Conservation (phyloP, 53 echinoderm and acorn worm species). For the Actinopyga echinites region DNA sequence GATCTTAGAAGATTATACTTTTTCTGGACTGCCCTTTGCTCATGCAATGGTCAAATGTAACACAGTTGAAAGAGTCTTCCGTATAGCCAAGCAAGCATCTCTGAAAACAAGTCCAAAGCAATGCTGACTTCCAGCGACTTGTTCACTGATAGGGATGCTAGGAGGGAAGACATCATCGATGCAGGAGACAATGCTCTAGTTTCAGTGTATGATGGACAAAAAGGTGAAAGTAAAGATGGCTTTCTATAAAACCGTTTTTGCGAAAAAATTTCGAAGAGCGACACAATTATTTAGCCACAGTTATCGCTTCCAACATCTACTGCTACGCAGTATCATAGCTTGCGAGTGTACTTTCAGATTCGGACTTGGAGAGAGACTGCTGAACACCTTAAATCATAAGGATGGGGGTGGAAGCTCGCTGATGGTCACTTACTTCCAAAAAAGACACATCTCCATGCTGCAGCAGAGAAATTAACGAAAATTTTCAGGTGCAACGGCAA, state of each 20-base stretch:
- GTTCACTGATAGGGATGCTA: conserved; percentile 44
- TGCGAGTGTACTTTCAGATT: conserved; percentile 61
- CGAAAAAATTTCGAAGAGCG: conserved; percentile 55
- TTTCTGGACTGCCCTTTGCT: conserved; percentile 54
- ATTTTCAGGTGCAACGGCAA: conserved; percentile 65
- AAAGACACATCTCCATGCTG: conserved; percentile 52
- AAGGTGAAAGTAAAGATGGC: conserved; percentile 41
- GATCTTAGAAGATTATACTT: conserved; percentile 47
- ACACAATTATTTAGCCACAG: conserved; percentile 40
- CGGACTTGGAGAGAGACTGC: conserved; percentile 49
- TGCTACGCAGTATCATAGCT: conserved; percentile 61
- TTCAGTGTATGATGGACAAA: conserved; percentile 44
- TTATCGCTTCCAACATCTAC: conserved; percentile 63
- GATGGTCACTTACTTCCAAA: conserved; percentile 21
- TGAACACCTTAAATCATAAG: neutral
- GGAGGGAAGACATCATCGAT: conserved; percentile 50
- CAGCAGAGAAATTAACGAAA: conserved; percentile 42
- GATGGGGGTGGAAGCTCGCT: neutral
- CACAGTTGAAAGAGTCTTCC: conserved; percentile 61
- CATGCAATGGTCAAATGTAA: conserved; percentile 71
- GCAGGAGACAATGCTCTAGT: conserved; percentile 56
- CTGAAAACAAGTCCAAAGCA: conserved; percentile 43
- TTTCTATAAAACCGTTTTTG: conserved; percentile 32
- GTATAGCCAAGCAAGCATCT: conserved; percentile 65
- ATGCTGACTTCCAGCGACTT: conserved; percentile 44